phyloP scores from a whole-genome alignment of 1,140 invertebrate genomes.

The Drosophila neocordata region DNA sequence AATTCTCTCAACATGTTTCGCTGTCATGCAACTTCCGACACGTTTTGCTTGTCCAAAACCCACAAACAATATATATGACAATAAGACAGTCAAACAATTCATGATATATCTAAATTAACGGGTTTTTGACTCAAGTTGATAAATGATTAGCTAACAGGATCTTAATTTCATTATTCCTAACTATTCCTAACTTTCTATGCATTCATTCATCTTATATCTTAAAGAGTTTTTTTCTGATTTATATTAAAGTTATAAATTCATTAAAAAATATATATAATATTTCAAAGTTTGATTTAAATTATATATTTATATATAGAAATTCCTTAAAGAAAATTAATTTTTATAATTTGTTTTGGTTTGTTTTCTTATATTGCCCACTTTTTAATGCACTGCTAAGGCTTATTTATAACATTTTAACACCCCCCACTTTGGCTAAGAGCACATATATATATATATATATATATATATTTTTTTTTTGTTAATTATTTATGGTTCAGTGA shows the following conservation, averaged over 20 bases:
- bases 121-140: conserved; percentile 10
- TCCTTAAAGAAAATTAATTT: not conserved
- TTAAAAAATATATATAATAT: too few relatives aligned
- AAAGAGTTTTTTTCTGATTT: too few relatives aligned
- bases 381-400: conserved; percentile 41
- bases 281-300: not conserved
- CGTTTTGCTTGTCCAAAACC: conserved; percentile 59
- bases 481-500: conserved; percentile 64
- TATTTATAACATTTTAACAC: conserved; percentile 51
- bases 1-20: conserved; percentile 48
- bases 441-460: too few relatives aligned
- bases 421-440: conserved; percentile 46
- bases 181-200: too few relatives aligned
- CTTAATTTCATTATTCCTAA: not conserved
- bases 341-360: not conserved
- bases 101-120: conserved; percentile 63
- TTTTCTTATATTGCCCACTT: conserved; percentile 5
- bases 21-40: conserved; percentile 74
- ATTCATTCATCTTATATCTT: too few relatives aligned
- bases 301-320: not conserved
- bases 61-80: conserved; percentile 25
- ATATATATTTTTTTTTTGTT: conserved; percentile 44
- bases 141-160: not conserved
- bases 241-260: too few relatives aligned
- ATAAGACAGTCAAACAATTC: conserved; percentile 18